Evolutionary conservation across 2,888 invertebrate species (phyloP), one percentile per base, ranked within the genome.

Genomic region (Dilophus febrilis): DNA sequence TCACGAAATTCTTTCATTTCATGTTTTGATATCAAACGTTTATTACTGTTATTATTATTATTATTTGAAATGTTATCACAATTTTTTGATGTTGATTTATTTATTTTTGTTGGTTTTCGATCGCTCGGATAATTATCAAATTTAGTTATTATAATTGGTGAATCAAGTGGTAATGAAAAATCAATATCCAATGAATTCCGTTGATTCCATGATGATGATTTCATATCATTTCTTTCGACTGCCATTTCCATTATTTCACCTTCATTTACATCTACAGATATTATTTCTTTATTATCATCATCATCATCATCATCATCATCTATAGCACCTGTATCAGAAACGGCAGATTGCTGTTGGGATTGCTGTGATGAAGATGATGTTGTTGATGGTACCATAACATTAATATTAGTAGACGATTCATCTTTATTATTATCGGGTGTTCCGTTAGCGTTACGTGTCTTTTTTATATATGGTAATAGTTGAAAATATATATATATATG

Each of bases 1-100:
- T 86, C 85, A 26, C 84, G 75, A 55, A 84, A 85, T 59, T 85
- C 85, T 68, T 82, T 80, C 84, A 85, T 83, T 58, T 84, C 82
- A 16, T 80, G 76, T 54, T 78, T 75, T 22, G 81, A 62, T 37
- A 62, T 57, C 46, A 54, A 58, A 8, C 56, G 57, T n/a, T 45
- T 42, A 46, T 51, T 51, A 35, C 40, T n/a, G n/a, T n/a, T n/a
- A n/a, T n/a, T n/a, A n/a, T n/a, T n/a, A n/a, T n/a, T n/a, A n/a
- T n/a, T n/a, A n/a, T n/a, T n/a, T n/a, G n/a, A n/a, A n/a, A n/a
- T 43, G 18, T 35, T 16, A 16, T 35, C 35, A n/a, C n/a, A n/a
- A n/a, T n/a, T n/a, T n/a, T n/a, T n/a, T n/a, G n/a, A n/a, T n/a
- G n/a, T n/a, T n/a, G n/a, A n/a, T n/a, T n/a, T n/a, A n/a, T n/a